A percentile compares a stretch with the other conserved stretches of the same genome.
Evolutionary conservation across 2,797 vertebrate genomes (phyloP).

Genomic region (Betta splendens): DNA sequence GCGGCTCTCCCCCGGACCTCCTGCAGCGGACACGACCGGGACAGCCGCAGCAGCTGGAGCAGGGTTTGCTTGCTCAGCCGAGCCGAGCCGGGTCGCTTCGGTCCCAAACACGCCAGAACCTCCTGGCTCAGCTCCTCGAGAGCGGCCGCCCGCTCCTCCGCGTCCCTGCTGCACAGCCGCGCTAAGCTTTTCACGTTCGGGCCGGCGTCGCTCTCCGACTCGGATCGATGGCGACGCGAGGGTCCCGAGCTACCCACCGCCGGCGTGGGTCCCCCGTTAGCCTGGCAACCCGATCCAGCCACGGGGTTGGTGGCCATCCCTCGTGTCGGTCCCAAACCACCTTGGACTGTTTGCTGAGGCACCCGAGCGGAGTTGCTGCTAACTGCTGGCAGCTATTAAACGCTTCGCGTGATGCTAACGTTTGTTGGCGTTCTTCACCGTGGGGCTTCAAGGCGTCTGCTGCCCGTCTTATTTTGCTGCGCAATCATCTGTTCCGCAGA

Average conservation of each 20-base stretch:
- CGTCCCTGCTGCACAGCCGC: conserved; percentile 74
- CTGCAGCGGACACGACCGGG: conserved; percentile 72
- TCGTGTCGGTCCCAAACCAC: background rate
- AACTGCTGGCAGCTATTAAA: conserved; percentile 24
- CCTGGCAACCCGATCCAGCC: conserved; percentile 9
- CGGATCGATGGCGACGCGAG: conserved; percentile 25
- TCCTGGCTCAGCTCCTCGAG: conserved; percentile 70
- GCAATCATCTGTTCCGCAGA: conserved; percentile 9
- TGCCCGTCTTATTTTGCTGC: background rate
- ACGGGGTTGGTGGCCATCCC: conserved; percentile 56
- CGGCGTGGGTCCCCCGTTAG: conserved; percentile 34
- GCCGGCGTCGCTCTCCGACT: conserved; percentile 53
- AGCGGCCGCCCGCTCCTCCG: conserved; percentile 67
- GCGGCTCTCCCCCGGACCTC: conserved; percentile 63
- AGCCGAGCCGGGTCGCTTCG: conserved; percentile 43
- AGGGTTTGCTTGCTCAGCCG: conserved; percentile 65
- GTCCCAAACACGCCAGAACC: conserved; percentile 51
- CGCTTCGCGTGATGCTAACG: conserved; percentile 1
- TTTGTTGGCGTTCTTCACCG: background rate
- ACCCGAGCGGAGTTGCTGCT: conserved; percentile 15
- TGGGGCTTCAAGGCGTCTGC: background rate
- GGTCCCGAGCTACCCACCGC: conserved; percentile 14
- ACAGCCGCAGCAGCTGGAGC: conserved; percentile 71
- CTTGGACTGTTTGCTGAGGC: background rate
- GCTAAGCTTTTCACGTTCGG: conserved; percentile 54